Evolutionary conservation across 2,797 vertebrate genomes (phyloP), one percentile per base, ranked within the genome.

Genomic region (Gymnothorax javanicus): DNA sequence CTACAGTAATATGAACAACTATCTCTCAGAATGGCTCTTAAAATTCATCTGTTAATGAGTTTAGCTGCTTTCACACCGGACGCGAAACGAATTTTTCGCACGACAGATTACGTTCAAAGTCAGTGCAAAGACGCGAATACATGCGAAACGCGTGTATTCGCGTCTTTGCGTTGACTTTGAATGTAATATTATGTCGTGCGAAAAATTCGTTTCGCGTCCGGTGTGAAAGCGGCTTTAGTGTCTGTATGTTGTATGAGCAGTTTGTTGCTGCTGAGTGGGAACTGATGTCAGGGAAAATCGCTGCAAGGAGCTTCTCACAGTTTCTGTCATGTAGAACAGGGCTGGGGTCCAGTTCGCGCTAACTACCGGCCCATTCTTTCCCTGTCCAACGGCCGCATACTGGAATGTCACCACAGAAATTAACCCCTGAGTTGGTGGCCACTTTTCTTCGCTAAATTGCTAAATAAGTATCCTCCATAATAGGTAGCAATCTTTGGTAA

Each of bases 401-500:
- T 92, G 92, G 95, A 95, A 95, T 95, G 94, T 95, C 95, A 95
- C 93, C 89, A 89, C 92, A 89, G 92, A 95, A 96, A 95, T 95
- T 95, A 95, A 94, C 94, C 94, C 92, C 92, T 91, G 92, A 94
- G 86, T 82, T 85, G 94, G 91, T 86, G 94, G 91, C 93, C 93
- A 93, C 94, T 95, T 94, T 95, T 94, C 93, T 91, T 92, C 91
- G 93, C 93, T 95, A 95, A 95, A 96, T 95, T 92, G 93, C 94
- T 92, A 95, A 95, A 96, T 95, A 95, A 96, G 93, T 95, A 95
- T 94, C 86, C n/a, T 90, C 92, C 86, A 90, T 96, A 96, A 96
- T 96, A 95, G 94, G 95, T 94, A 93, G 95, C 95, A 95, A 95
- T 96, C 95, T 95, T 93, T 89, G 90, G 94, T 95, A 95, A 96